Base-by-base conservation (phyloP, 23 tunicate genomes). In the Oikopleura dioica region DNA sequence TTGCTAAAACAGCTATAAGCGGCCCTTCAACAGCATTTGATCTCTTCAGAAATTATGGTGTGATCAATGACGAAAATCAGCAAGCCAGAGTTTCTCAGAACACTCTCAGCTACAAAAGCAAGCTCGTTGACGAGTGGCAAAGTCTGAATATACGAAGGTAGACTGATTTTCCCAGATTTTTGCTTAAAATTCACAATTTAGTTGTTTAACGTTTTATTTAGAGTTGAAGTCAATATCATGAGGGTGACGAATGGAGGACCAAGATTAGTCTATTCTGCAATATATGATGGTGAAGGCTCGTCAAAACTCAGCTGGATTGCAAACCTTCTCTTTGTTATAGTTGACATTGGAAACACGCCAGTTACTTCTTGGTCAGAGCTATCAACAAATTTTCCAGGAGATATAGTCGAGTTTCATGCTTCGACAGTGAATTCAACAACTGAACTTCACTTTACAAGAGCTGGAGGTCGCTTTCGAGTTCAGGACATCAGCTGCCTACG, bases 381-480 rank as follows among this genome's bases (percentile, higher is more conserved):
- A 21, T 23, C 72, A 28, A 44, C 9, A 16, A 44, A 9, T 44
- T 44, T 44, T 44, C 33, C 72, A 12, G 5, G 26, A 4, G 72
- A 28, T 2, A 28, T 63, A 2, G 26, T 63, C 5, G 72, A 63
- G 26, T 2, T 63, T 5, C 72, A 63, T 63, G 72, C 72, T 63
- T 63, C 72, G 33, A 63, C 72, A 5, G 4, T 63, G 26, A 63
- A 63, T 63, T 63, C 72, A 63, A 63, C 72, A 63, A 63, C 72
- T 24, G 72, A 63, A 63, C 72, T 63, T 31, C 16, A 63, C 33
- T 63, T 21, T 31, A 23, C 16, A 28, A 23, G 72, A 28, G 72
- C 26, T 63, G 16, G 30, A 2, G 72, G 72, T 12, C 4, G 16
- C 2, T 63, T 63, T 63, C 26, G 29, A 4, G 26, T 28, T 63